Evolutionary conservation across 2,797 vertebrate species (phyloP).

Genomic region (Tarsius wallacei): DNA sequence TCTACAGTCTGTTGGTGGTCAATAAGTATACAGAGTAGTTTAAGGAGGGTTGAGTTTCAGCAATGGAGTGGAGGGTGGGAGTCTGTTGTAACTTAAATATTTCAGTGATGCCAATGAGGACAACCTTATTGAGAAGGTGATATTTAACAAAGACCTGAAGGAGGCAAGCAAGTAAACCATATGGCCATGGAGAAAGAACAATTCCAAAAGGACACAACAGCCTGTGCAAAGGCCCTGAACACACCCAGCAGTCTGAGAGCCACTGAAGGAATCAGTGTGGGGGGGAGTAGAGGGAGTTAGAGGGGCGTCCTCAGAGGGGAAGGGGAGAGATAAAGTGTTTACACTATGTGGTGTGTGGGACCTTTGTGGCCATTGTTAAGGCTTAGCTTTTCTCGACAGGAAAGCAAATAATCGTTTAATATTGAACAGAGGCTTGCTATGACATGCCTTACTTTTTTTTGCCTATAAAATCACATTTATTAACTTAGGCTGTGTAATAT

Average conservation of each 20-base stretch:
- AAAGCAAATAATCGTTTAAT: not conserved
- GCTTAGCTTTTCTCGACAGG: not conserved
- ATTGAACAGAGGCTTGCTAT: not conserved
- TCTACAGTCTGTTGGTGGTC: fast-evolving
- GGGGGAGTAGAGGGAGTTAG: fast-evolving
- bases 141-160: slow-evolving; percentile 8
- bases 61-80: not conserved
- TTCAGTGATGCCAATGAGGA: not conserved
- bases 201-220: not conserved
- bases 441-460: not conserved
- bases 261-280: not conserved
- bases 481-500: slow-evolving; percentile 52
- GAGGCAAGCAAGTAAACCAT: not conserved
- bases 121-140: not conserved
- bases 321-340: not conserved
- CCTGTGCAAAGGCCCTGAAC: not conserved
- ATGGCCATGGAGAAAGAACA: not conserved
- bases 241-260: fast-evolving
- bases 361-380: not conserved
- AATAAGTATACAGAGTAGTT: not conserved
- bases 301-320: not conserved
- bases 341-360: fast-evolving
- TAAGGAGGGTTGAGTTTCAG: not conserved
- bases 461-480: slow-evolving; percentile 70
- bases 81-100: not conserved